Evolutionary conservation across 1,140 invertebrate species (phyloP), one percentile per base, ranked within the genome.

Genomic region (Pomacea maculata): DNA sequence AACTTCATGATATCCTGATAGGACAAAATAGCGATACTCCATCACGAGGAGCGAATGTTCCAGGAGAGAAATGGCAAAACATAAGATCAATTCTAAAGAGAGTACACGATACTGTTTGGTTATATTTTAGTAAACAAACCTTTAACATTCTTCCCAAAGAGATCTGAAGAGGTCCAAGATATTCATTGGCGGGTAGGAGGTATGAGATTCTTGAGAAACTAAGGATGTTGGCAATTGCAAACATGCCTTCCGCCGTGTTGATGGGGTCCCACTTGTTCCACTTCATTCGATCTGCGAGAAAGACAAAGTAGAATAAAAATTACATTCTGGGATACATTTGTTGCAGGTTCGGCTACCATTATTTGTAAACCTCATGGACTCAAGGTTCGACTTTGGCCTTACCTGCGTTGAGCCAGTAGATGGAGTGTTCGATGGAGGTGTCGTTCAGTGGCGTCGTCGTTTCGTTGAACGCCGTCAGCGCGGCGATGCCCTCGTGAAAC

Each of bases 181-280:
- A 85, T 78, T 88, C 87, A 76, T 88, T 89, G 5, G 88, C 88
- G 25, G 89, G 88, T 8, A 90, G 84, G 0, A 90, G 79, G 70
- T 89, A 89, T n/a, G 86, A 88, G 73, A 89, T 87, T 19, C 89
- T 80, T 14, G 87, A 85, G 80, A 90, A 89, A 72, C 88, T 89
- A n/a, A 90, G 81, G n/a, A 90, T 87, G 75, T 90, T 90, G 15
- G 85, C 88, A 0, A 90, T 84, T 19, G 88, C 88, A 83, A 88
- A 89, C 57, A 88, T 73, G 10, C 86, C 87, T 71, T 90, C 89
- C 0, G 86, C 83, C 19, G 88, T 45, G 72, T 89, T 89, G 63
- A 88, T 86, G 0, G 88, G 88, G 79, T 90, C 89, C 65, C 79
- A 85, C 15, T 82, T 80, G 34, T 82, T 70, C 89, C 89, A 90